Base-by-base conservation (phyloP, 1,140 invertebrate species). In the Rhyzopertha dominica region DNA sequence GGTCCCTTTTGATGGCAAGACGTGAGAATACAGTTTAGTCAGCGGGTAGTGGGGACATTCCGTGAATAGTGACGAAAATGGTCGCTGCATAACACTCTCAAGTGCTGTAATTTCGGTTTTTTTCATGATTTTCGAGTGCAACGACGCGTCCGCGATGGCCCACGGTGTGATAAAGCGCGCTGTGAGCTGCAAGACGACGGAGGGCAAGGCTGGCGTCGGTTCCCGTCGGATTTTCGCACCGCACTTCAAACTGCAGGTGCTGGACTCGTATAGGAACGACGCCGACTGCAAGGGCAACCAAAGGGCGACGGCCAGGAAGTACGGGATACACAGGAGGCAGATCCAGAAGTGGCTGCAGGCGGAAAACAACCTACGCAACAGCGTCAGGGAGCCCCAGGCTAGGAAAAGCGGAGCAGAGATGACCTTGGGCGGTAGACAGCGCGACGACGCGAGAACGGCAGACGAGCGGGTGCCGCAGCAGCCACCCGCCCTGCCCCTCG, bases 261-360 rank as follows among this genome's bases (percentile, higher is more conserved):
- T 91, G 42, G 85, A 89, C 61, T 88, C 87, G 14, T 91, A 89
- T 62, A 73, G 85, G 32, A 77, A 80, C 48, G 87, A 91, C 63
- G 76, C 79, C 19, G 87, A 90, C 61, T 90, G 87, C 64, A 80
- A 85, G 53, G 86, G 86, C 7, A 90, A 90, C 66, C 87, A 90
- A 60, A 71, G 86, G 10, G 84, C 88, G 0, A 90, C 87, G 1
- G 88, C 87, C 4, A 76, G 87, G 45, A 90, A 91, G 65, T 90
- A 89, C 61, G 84, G 84, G 12, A 90, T 90, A 36, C 87, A 90
- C 62, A 74, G 87, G 9, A 73, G 87, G 18, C 87, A 90, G 65
- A 89, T 91, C 39, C 87, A 90, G 65, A 90, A 91, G 72, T 91
- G 87, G 87, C 65, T 91, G 40, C 87, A 89, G 66, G 84, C 82